A percentile compares a stretch with the other conserved stretches of the same genome.
Evolutionary conservation across 2,113 vertebrate genomes (phyloP).

Genomic region (Eleginops maclovinus): DNA sequence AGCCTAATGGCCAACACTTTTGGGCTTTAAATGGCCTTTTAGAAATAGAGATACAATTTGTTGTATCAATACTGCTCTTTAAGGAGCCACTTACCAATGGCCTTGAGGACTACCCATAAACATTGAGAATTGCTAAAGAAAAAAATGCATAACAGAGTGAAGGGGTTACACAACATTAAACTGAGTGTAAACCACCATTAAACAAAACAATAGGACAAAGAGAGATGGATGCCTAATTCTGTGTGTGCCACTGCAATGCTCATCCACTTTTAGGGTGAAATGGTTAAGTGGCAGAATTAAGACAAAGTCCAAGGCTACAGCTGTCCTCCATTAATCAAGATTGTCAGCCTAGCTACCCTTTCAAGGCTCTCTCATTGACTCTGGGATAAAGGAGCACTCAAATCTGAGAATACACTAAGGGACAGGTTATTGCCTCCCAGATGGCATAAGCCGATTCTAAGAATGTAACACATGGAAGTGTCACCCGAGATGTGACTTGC

Average conservation of each 20-base stretch:
- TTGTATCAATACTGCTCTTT: not conserved
- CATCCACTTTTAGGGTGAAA: not conserved
- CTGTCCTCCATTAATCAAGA: constrained; percentile 25
- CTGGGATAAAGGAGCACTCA: constrained; percentile 29
- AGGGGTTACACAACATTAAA: constrained; percentile 33
- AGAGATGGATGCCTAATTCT: not conserved
- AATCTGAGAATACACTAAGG: constrained; percentile 25
- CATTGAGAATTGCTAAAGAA: not conserved
- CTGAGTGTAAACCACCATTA: constrained; percentile 4
- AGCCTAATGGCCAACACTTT: not conserved
- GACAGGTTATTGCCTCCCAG: constrained; percentile 47
- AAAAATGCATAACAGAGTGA: not conserved
- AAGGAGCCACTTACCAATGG: not conserved
- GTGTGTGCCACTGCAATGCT: not conserved
- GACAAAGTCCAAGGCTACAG: constrained; percentile 15
- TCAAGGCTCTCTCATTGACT: constrained; percentile 22
- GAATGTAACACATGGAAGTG: constrained; percentile 51
- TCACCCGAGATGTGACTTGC: constrained; percentile 57
- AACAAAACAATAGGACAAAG: constrained; percentile 15
- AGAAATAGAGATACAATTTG: not conserved
- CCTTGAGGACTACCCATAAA: constrained; percentile 8
- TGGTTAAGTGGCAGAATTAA: constrained; percentile 9
- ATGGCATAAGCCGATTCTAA: constrained; percentile 59
- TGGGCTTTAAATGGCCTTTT: not conserved
- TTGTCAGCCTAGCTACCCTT: constrained; percentile 26